phyloP scores from a whole-genome alignment of 2,113 vertebrate species.

The Carassius gibelio region DNA sequence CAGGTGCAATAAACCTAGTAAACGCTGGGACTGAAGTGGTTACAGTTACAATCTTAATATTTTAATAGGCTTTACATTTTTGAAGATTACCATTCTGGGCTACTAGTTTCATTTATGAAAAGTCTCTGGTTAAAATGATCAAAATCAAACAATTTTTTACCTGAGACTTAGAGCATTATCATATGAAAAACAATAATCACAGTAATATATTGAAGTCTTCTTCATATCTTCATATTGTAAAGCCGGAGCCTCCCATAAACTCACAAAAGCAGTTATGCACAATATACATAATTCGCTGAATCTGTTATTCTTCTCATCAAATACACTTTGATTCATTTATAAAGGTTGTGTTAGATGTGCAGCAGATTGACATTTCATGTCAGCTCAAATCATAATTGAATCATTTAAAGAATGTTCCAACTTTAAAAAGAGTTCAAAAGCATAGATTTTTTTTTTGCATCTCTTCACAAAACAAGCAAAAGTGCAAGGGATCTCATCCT shows the following conservation, averaged over 20 bases:
- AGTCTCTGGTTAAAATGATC: background rate
- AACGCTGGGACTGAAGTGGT: background rate
- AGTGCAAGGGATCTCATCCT: background rate
- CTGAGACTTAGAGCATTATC: background rate
- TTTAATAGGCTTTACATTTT: background rate
- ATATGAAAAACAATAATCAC: slow-evolving; percentile 5
- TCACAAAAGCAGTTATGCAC: background rate
- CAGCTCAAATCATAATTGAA: background rate
- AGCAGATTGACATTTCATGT: background rate
- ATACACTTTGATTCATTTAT: slow-evolving; percentile 8
- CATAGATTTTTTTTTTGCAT: too few species aligned
- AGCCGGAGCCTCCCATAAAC: background rate
- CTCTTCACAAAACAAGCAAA: background rate
- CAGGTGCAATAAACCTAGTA: background rate
- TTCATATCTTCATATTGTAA: background rate
- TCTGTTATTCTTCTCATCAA: slow-evolving; percentile 16
- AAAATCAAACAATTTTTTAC: background rate
- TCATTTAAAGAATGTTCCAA: background rate
- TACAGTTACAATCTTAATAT: too few species aligned
- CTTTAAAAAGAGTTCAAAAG: background rate
- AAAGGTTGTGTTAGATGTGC: background rate
- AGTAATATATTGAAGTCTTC: background rate
- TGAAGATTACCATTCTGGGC: background rate
- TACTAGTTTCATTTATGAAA: background rate
- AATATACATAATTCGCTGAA: background rate